Base-by-base conservation (phyloP, 2,888 invertebrate species). In the Amiota communis region DNA sequence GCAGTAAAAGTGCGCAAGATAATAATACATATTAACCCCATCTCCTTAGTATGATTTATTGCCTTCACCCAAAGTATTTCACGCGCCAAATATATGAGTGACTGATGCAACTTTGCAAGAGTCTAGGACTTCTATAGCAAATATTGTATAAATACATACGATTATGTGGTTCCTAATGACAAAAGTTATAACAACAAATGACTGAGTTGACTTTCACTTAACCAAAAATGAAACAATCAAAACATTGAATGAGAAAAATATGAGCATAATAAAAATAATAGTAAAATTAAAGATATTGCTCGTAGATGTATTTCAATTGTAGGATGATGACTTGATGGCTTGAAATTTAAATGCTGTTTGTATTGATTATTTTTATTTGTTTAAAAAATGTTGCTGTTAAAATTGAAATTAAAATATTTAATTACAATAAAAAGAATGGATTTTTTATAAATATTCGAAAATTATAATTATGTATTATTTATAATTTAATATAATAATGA, bases 171-270 rank as follows among this genome's bases (percentile, higher is more conserved):
- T 36, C 53, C 6, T 81, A 83, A 83, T 83, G 81, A 78, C 81
- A 78, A 81, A 83, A 84, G 82, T 84, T 83, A 84, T 79, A 6
- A 80, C 80, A 84, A 85, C 83, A 83, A 83, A 83, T 82, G 83
- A 83, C 78, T 83, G 74, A 72, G 82, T 78, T 84, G 83, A 83
- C 83, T 83, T 83, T 83, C 82, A 79, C 79, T 79, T 11, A 23
- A 12, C 8, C 65, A 51, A 68, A 51, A 23, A 3, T 2, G 3
- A 23, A 23, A 23, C 23, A 23, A 23, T 23, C 2, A 23, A 23
- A 1, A n/a, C n/a, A n/a, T n/a, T n/a, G n/a, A n/a, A n/a, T n/a
- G 20, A 61, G 9, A 61, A 23, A 61, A 9, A 61, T 61, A 61
- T 36, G 12, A 61, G 36, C 15, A 69, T 53, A 23, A 49, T 36